Conservation (phyloP, 2,888 invertebrate species). For the Lampropteryx suffumata region DNA sequence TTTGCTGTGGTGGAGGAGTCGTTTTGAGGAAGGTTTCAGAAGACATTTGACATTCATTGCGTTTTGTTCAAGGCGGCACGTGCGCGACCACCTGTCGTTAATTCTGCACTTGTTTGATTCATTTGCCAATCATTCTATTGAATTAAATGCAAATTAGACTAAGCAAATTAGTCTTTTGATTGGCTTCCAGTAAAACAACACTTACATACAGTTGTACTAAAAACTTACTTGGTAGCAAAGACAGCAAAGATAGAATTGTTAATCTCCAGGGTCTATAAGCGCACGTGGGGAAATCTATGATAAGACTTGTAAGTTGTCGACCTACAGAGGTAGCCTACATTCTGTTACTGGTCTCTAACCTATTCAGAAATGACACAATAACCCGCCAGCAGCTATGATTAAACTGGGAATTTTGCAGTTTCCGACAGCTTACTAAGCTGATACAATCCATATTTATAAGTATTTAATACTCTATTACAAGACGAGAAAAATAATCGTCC, state of each 20-base stretch:
- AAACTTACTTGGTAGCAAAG: too few species aligned
- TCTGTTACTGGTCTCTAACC: constrained; percentile 14
- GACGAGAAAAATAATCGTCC: too few species aligned
- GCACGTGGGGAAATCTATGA: not conserved
- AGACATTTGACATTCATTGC: constrained; percentile 81
- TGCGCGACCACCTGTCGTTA: constrained; percentile 78
- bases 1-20: constrained; percentile 37
- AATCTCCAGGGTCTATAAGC: too few species aligned
- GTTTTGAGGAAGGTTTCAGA: constrained; percentile 26
- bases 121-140: constrained; percentile 42
- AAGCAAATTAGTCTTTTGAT: constrained; percentile 16
- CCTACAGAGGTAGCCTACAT: constrained; percentile 25
- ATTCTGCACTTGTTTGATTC: constrained; percentile 64
- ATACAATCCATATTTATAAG: too few species aligned
- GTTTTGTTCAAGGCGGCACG: constrained; percentile 77
- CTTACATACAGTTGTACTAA: too few species aligned
- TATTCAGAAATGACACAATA: constrained; percentile 12
- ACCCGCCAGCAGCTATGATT: constrained; percentile 8
- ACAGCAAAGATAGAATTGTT: too few species aligned
- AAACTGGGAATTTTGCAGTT: constrained; percentile 8
- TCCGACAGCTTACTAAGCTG: too few species aligned
- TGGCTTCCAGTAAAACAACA: constrained; percentile 6
- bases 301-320: constrained; percentile 24
- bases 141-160: constrained; percentile 41
- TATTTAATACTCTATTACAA: too few species aligned